Evolutionary conservation across 2,888 invertebrate genomes (phyloP).

Genomic region (Meliscaeva auricollis): DNA sequence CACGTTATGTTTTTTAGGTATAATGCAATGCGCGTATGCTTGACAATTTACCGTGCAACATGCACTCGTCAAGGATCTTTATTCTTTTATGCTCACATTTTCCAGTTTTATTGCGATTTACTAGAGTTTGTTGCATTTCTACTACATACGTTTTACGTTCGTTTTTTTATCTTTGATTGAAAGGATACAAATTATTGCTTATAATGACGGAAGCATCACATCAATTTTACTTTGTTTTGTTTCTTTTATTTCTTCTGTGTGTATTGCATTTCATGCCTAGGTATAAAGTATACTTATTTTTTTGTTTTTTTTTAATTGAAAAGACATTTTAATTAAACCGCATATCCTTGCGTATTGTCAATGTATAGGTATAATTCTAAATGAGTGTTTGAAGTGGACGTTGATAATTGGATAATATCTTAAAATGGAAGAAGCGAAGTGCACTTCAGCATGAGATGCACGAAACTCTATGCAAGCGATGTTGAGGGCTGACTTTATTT

Average conservation of each 20-base stretch:
- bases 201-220: conserved; percentile 43
- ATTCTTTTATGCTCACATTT: conserved; percentile 11
- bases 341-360: conserved; percentile 23
- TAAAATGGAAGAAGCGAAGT: conserved; percentile 54
- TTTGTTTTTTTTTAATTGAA: conserved; percentile 2
- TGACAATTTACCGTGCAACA: conserved; percentile 29
- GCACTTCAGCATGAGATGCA: background rate
- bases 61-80: conserved; percentile 56
- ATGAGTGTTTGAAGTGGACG: conserved; percentile 33
- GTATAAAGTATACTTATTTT: background rate
- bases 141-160: conserved; percentile 4
- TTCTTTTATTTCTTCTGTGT: conserved; percentile 25
- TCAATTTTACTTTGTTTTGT: conserved; percentile 22
- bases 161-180: conserved; percentile 34
- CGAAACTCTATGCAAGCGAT: background rate
- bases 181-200: conserved; percentile 54
- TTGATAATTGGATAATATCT: conserved; percentile 63
- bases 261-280: background rate
- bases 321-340: conserved; percentile 57
- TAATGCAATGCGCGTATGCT: conserved; percentile 26
- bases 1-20: too few relatives aligned
- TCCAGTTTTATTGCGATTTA: conserved; percentile 32
- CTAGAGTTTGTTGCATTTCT: conserved; percentile 7
- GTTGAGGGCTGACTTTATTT: too few relatives aligned
- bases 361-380: conserved; percentile 7